Percentiles rank a stretch among this genome's conserved stretches.
Conservation (phyloP, 1,140 invertebrate genomes). For the Lordiphosa stackelbergi region DNA sequence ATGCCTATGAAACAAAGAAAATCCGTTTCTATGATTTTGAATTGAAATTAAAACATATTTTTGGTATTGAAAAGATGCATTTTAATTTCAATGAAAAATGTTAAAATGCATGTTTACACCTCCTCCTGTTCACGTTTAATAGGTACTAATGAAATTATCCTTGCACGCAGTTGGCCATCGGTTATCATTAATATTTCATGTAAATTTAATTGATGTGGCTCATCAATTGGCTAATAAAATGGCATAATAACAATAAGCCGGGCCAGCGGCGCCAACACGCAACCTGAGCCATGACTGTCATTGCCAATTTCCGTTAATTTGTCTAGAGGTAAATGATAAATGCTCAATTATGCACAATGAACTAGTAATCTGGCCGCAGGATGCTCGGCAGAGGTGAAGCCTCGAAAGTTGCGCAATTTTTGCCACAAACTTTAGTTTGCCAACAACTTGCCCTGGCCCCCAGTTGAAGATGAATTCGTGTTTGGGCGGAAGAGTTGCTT, state of each 20-base stretch:
- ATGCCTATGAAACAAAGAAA: too few relatives aligned
- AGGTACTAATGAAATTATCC: conserved; percentile 37
- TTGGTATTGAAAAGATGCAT: too few relatives aligned
- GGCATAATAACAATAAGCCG: conserved; percentile 49
- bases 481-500: not conserved
- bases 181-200: conserved; percentile 48
- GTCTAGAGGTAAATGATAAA: conserved; percentile 5
- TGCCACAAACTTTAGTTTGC: conserved; percentile 25
- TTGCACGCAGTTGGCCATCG: conserved; percentile 16
- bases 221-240: conserved; percentile 58
- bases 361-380: conserved; percentile 2
- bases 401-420: conserved; percentile 6
- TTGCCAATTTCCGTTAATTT: conserved; percentile 8
- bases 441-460: conserved; percentile 6
- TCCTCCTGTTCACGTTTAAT: conserved; percentile 26
- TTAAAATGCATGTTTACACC: conserved; percentile 11
- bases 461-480: not conserved
- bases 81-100: not conserved
- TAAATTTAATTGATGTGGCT: conserved; percentile 59
- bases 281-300: conserved; percentile 30
- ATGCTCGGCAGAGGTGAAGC: not conserved
- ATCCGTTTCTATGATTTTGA: too few relatives aligned
- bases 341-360: conserved; percentile 23
- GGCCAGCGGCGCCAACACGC: conserved; percentile 36
- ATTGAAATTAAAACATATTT: too few relatives aligned